Percentiles rank a stretch among this genome's conserved stretches.
Conservation (phyloP, 64 coral and sea anemone species). For the Actinia tenebrosa region DNA sequence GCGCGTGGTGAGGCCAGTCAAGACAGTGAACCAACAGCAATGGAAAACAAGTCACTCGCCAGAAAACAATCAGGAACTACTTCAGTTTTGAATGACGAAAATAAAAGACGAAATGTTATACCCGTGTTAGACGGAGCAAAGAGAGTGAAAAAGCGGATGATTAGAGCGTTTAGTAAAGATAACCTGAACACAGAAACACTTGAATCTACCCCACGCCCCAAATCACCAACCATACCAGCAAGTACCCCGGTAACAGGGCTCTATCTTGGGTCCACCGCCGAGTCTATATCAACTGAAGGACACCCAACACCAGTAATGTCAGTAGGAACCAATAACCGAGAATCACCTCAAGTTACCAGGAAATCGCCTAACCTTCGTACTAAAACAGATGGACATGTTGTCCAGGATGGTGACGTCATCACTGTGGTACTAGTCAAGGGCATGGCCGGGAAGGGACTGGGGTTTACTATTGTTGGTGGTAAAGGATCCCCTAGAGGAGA, state of each 20-base stretch:
- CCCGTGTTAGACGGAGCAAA: not conserved
- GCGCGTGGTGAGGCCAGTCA: conserved; percentile 48
- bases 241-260: conserved; percentile 40
- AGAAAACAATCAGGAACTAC: not conserved
- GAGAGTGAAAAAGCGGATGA: not conserved
- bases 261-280: conserved; percentile 43
- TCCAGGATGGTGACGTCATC: conserved; percentile 51
- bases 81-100: conserved; percentile 21
- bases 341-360: conserved; percentile 47
- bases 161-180: not conserved
- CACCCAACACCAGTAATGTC: conserved; percentile 59
- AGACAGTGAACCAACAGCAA: conserved; percentile 66
- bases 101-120: not conserved
- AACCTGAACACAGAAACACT: not conserved
- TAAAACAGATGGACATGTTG: not conserved
- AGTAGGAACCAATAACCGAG: conserved; percentile 61
- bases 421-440: conserved; percentile 86
- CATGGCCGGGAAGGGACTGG: conserved; percentile 81
- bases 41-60: conserved; percentile 66
- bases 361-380: not conserved
- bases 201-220: not conserved
- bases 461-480: conserved; percentile 96
- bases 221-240: conserved; percentile 21
- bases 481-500: conserved; percentile 75
- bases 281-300: conserved; percentile 55